phyloP scores from a whole-genome alignment of 1,140 invertebrate genomes.

The Procambarus clarkii region DNA sequence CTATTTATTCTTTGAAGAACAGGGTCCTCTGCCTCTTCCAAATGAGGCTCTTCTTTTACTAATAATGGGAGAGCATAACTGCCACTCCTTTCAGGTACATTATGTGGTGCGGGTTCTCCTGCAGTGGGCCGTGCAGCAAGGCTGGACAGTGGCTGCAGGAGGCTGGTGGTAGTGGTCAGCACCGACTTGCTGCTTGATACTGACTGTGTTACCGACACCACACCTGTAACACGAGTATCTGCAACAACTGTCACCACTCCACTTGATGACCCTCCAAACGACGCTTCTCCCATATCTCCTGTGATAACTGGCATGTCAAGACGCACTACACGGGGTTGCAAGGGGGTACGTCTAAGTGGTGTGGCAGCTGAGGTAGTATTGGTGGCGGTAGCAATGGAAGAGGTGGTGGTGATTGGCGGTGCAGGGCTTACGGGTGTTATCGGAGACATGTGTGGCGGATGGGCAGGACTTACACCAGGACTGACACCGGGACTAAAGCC shows the following conservation, averaged over 20 bases:
- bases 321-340: slow-evolving; percentile 29
- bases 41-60: slow-evolving; percentile 58
- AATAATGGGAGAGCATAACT: slow-evolving; percentile 58
- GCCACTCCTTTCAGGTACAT: slow-evolving; percentile 67
- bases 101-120: slow-evolving; percentile 43
- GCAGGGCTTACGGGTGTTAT: slow-evolving; percentile 46
- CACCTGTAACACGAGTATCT: slow-evolving; percentile 65
- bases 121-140: slow-evolving; percentile 12
- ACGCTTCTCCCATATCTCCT: slow-evolving; percentile 28
- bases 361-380: slow-evolving; percentile 58
- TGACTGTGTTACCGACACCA: slow-evolving; percentile 68
- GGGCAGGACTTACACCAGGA: slow-evolving; percentile 65
- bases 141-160: slow-evolving; percentile 49
- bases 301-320: slow-evolving; percentile 31
- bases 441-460: slow-evolving; percentile 55
- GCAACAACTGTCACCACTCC: slow-evolving; percentile 68
- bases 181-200: slow-evolving; percentile 67
- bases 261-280: slow-evolving; percentile 23
- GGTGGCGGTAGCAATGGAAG: slow-evolving; percentile 56
- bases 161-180: slow-evolving; percentile 64
- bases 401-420: slow-evolving; percentile 32
- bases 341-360: slow-evolving; percentile 36
- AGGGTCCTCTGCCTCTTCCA: slow-evolving; percentile 52
- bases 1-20: slow-evolving; percentile 50
- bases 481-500: slow-evolving; percentile 62